phyloP scores from a whole-genome alignment of 2,888 invertebrate species.

The Arenicola marina region DNA sequence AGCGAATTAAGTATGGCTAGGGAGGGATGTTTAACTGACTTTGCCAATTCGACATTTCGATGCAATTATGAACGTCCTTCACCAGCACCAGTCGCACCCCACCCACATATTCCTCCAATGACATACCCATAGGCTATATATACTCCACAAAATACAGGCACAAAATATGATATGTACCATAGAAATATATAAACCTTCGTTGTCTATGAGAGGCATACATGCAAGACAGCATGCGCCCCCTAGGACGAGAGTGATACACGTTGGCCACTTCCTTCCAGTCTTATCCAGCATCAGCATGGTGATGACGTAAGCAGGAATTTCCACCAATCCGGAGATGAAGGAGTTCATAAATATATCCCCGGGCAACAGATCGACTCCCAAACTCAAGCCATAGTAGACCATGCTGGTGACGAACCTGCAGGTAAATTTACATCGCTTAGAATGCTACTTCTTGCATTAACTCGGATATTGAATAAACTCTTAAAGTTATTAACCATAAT shows the following conservation, averaged over 20 bases:
- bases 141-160: neutral
- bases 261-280: constrained; percentile 3
- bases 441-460: too few species aligned
- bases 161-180: neutral
- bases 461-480: too few species aligned
- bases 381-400: constrained; percentile 21
- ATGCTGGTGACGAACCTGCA: constrained; percentile 26
- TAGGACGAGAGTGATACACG: constrained; percentile 9
- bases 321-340: constrained; percentile 20
- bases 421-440: too few species aligned
- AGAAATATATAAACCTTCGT: constrained; percentile 12
- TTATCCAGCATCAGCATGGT: neutral
- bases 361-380: constrained; percentile 17
- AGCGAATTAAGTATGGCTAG: too few species aligned
- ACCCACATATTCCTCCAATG: too few species aligned
- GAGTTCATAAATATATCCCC: constrained; percentile 23
- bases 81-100: too few species aligned
- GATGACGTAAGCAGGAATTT: constrained; percentile 16
- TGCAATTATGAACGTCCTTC: too few species aligned
- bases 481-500: too few species aligned
- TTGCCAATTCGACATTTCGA: too few species aligned
- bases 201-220: constrained; percentile 14
- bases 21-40: too few species aligned
- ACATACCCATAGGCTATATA: too few species aligned
- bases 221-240: constrained; percentile 9